A percentile compares a stretch with the other conserved stretches of the same genome.
Evolutionary conservation across 2,888 invertebrate genomes (phyloP).

Genomic region (Lagria hirta): DNA sequence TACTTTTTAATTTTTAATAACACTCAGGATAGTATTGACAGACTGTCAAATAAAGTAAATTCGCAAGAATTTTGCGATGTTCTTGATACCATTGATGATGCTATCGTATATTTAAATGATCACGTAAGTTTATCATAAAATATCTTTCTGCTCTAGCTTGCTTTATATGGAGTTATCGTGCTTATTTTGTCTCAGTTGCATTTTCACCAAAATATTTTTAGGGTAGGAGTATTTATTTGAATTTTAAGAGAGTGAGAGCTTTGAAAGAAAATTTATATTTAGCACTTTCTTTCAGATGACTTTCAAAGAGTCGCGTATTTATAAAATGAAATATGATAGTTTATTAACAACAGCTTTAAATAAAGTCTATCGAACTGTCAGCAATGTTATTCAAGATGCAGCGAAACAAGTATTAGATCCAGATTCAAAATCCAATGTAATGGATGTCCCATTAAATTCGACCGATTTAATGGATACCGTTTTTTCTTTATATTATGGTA

Average conservation of each 20-base stretch:
- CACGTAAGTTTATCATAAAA: slow-evolving; percentile 69
- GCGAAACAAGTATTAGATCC: slow-evolving; percentile 70
- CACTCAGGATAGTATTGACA: slow-evolving; percentile 43
- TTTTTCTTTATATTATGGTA: slow-evolving; percentile 88
- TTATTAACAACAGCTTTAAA: slow-evolving; percentile 78
- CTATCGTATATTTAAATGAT: slow-evolving; percentile 74
- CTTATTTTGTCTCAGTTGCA: no score
- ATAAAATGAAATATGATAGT: slow-evolving; percentile 81
- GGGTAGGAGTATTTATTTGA: no score
- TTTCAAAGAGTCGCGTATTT: slow-evolving; percentile 83
- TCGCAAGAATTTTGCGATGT: slow-evolving; percentile 82
- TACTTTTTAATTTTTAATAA: slow-evolving; percentile 77
- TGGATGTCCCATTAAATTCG: slow-evolving; percentile 44
- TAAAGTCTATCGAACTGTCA: slow-evolving; percentile 77
- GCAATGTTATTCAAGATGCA: slow-evolving; percentile 73
- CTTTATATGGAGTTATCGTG: no score
- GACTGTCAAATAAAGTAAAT: slow-evolving; percentile 41
- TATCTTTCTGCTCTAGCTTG: no score
- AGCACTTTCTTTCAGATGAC: slow-evolving; percentile 52
- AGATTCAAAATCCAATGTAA: slow-evolving; percentile 41
- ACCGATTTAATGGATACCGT: slow-evolving; percentile 61
- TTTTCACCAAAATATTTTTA: no score
- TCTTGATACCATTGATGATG: slow-evolving; percentile 81
- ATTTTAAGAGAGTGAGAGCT: no score
- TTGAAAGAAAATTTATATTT: slow-evolving; percentile 2